These are phyloP conservation scores for Sesia apiformis DNA, from an alignment of 2,888 invertebrate genomes.

Conservation along the genomic window DNA sequence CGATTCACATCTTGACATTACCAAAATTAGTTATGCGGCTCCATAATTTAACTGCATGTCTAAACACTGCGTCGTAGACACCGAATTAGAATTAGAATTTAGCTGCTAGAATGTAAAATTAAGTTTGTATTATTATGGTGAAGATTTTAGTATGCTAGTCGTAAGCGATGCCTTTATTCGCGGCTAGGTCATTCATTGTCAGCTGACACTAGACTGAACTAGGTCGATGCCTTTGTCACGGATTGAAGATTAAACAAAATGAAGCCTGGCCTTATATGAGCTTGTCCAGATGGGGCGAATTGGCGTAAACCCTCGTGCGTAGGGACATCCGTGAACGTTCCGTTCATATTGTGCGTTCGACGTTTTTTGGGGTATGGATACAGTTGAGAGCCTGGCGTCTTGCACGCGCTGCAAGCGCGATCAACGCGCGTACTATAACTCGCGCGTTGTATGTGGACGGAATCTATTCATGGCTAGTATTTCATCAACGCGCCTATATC, in stretches of 20 bases:
- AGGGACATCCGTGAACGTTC: too few species aligned
- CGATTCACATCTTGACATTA: not conserved
- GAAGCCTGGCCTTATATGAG: not conserved
- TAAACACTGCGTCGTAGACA: not conserved
- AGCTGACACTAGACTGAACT: conserved; percentile 7
- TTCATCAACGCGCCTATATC: too few species aligned
- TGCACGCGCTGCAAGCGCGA: too few species aligned
- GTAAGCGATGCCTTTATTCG: conserved; percentile 9
- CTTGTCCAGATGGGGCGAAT: too few species aligned
- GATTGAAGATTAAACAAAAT: conserved; percentile 1
- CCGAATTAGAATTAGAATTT: not conserved
- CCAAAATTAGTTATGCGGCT: not conserved
- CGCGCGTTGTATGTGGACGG: too few species aligned
- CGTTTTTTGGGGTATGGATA: too few species aligned
- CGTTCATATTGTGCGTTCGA: too few species aligned
- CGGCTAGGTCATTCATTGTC: conserved; percentile 20
- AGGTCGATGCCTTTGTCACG: conserved; percentile 9
- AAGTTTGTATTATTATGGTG: not conserved
- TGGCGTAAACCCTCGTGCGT: too few species aligned
- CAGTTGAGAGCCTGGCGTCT: too few species aligned
- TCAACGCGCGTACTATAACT: too few species aligned
- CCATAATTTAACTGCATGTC: not conserved
- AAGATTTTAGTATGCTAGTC: conserved; percentile 9
- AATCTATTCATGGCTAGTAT: too few species aligned
- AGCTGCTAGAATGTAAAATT: not conserved